These are phyloP conservation scores for Wasmannia auropunctata DNA, from an alignment of 1,140 invertebrate genomes.

Conservation along the genomic window DNA sequence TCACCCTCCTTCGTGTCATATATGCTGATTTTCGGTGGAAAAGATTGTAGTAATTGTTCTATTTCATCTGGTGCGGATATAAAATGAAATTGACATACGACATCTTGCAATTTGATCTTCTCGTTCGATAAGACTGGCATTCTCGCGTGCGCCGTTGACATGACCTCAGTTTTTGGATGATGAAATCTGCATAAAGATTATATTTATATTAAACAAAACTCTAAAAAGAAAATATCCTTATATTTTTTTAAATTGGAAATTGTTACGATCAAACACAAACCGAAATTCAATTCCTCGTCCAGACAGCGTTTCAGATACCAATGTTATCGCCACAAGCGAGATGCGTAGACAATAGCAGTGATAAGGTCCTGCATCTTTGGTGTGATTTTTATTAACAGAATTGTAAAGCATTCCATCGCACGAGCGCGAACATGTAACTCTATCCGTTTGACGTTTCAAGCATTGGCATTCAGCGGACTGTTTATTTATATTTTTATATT, in stretches of 20 bases:
- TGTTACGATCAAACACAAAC: too few species aligned
- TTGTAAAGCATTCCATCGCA: conserved; percentile 47
- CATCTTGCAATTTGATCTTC: conserved; percentile 79
- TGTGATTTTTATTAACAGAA: conserved; percentile 47
- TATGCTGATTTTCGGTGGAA: conserved; percentile 82
- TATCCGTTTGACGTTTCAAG: conserved; percentile 40
- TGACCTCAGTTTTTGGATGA: conserved; percentile 83
- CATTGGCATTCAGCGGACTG: conserved; percentile 41
- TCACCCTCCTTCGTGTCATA: conserved; percentile 74
- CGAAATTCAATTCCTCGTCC: conserved; percentile 79
- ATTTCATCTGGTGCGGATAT: conserved; percentile 82
- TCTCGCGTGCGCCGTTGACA: conserved; percentile 72
- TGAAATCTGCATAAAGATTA: conserved; percentile 79
- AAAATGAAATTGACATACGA: conserved; percentile 83
- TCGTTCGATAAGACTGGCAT: conserved; percentile 72
- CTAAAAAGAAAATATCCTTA: background rate
- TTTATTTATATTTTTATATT: conserved; percentile 56
- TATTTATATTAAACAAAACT: conserved; percentile 26
- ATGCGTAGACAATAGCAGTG: conserved; percentile 79
- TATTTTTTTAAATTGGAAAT: background rate
- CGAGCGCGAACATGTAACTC: conserved; percentile 35
- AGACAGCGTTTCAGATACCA: conserved; percentile 65
- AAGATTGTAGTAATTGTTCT: conserved; percentile 78
- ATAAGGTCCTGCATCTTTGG: conserved; percentile 75
- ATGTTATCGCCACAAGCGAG: conserved; percentile 72